Evolutionary conservation across 2,797 vertebrate genomes (phyloP), one percentile per base, ranked within the genome.

Genomic region (Acanthornis magna): DNA sequence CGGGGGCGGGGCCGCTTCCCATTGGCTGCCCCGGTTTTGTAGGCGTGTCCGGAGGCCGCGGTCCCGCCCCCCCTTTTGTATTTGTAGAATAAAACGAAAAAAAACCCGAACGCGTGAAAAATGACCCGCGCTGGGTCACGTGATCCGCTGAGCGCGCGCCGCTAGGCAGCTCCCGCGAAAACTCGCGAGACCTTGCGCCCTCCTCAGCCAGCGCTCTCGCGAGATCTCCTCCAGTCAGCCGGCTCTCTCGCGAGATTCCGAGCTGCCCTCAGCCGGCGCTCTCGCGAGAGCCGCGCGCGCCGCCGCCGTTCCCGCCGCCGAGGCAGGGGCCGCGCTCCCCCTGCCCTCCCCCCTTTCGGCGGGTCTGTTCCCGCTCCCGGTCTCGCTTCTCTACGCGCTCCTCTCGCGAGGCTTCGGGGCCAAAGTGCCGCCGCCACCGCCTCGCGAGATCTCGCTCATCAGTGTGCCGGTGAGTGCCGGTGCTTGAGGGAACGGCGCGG

Each of bases 31-130:
- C 80, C 53, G 27, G 80, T 66, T 79, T 85, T 90, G 81, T 90
- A 48, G 88, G 81, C 88, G 61, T 67, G 67, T 85, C 67, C 48
- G 19, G 79, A 73, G 74, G 54, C 27, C 10, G 67, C 42, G 48
- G 61, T 42, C 61, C 75, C 68, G 68, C 80, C 68, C 94, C 42
- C 47, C 32, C 94, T 97, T 97, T 97, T 97, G 97, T 97, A 97
- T 97, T 96, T 95, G 96, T 97, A 95, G 95, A 97, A 95, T 67
- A 66, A 89, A 38, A 38, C 26, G n/a, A 27, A 17, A 2, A 34
- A 11, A 18, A 23, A n/a, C 5, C 8, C 19, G 6, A 51, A 60
- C 27, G 6, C 9, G 20, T 34, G 8, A 23, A 18, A 50, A 55
- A 16, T 26, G 11, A 26, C 18, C 45, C 22, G 9, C 12, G 15